Conservation (phyloP, 2,797 vertebrate species). For the Delichon dasypus region DNA sequence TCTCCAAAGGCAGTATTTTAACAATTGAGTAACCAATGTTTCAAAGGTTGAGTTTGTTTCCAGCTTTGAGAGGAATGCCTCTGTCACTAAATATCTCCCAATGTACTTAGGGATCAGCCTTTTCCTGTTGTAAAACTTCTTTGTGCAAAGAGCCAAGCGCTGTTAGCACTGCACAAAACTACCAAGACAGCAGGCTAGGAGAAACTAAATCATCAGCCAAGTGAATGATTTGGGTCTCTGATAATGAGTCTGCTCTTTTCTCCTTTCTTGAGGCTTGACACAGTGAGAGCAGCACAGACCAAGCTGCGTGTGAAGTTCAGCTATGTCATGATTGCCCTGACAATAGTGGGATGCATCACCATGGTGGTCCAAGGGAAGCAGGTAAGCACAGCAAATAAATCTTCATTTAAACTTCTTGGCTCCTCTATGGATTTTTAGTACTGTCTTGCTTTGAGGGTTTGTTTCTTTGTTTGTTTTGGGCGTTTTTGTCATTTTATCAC, state of each 20-base stretch:
- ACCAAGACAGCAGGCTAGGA: background rate
- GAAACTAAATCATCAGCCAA: background rate
- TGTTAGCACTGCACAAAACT: background rate
- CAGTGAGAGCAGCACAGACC: constrained; percentile 85
- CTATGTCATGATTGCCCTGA: constrained; percentile 85
- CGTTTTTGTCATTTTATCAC: background rate
- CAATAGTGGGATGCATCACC: constrained; percentile 78
- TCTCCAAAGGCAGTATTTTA: background rate
- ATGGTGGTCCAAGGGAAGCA: constrained; percentile 85
- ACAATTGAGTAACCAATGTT: background rate
- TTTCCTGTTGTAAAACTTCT: background rate
- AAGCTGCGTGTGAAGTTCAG: constrained; percentile 84
- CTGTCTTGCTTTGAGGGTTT: background rate
- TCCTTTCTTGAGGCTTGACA: constrained; percentile 79
- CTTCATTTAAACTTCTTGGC: background rate
- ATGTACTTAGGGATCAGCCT: background rate
- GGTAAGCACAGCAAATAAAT: constrained; percentile 75
- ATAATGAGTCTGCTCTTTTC: background rate
- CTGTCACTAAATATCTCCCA: background rate
- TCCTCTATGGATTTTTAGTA: background rate
- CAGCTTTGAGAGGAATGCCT: background rate
- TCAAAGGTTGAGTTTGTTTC: background rate
- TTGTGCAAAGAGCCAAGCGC: background rate
- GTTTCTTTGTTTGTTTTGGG: background rate
- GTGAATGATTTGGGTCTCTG: background rate